phyloP scores from a whole-genome alignment of 2,888 invertebrate genomes.

The Frankliniella intonsa region DNA sequence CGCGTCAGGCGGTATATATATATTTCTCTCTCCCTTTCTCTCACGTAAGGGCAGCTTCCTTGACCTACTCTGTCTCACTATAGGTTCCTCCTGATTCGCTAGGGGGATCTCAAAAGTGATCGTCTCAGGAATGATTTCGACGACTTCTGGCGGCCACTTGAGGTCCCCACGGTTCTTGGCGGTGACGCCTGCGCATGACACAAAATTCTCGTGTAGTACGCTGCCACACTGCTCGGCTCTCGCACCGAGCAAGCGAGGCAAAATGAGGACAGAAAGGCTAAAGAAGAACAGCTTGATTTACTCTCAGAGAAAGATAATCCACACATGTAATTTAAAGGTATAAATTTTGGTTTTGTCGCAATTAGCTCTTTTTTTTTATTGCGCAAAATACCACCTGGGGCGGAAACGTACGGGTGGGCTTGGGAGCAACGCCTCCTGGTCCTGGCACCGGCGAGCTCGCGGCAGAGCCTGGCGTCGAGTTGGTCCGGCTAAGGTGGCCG shows the following conservation, averaged over 20 bases:
- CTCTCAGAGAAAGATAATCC: too few species aligned
- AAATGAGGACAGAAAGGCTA: neutral
- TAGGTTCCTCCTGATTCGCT: neutral
- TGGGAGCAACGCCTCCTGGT: neutral
- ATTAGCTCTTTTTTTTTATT: neutral
- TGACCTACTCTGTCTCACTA: conserved; percentile 15
- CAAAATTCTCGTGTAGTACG: neutral
- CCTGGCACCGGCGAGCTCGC: neutral
- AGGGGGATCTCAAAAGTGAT: neutral
- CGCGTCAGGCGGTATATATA: too few species aligned
- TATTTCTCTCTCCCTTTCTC: too few species aligned
- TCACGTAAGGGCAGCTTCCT: too few species aligned
- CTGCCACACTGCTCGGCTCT: too few species aligned
- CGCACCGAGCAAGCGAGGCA: neutral
- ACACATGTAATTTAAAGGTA: too few species aligned
- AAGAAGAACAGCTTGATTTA: too few species aligned
- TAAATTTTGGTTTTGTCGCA: too few species aligned
- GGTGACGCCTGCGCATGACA: conserved; percentile 23
- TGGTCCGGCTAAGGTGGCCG: conserved; percentile 14
- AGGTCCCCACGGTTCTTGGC: conserved; percentile 11
- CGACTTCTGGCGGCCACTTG: conserved; percentile 20
- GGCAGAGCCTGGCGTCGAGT: neutral
- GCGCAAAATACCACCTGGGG: neutral
- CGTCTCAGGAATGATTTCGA: conserved; percentile 24
- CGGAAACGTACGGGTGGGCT: conserved; percentile 5